Evolutionary conservation across 1,140 invertebrate species (phyloP).

Genomic region (Zaprionus kolodkinae): DNA sequence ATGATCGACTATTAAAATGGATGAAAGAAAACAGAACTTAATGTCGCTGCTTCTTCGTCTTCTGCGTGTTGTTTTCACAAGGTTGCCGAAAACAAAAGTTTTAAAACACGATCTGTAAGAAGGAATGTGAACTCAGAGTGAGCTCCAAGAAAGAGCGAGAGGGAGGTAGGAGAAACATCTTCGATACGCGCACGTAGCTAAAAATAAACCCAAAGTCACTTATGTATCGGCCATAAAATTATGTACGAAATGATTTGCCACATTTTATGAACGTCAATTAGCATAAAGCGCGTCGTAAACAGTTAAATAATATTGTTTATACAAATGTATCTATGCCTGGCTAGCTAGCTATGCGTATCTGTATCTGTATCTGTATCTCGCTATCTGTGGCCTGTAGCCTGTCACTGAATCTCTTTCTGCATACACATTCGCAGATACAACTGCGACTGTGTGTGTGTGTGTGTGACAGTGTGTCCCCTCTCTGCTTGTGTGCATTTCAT

Average conservation of each 20-base stretch:
- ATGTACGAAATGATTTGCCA: constrained; percentile 37
- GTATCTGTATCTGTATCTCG: constrained; percentile 13
- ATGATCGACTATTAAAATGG: constrained; percentile 62
- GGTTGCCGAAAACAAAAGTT: constrained; percentile 59
- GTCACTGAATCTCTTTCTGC: background rate
- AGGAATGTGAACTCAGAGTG: constrained; percentile 21
- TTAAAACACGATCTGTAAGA: constrained; percentile 26
- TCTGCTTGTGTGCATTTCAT: constrained; percentile 56
- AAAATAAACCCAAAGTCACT: constrained; percentile 48
- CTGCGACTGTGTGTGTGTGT: constrained; percentile 22
- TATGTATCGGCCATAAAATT: constrained; percentile 25
- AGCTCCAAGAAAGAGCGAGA: background rate
- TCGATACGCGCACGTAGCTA: constrained; percentile 12
- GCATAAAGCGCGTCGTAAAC: constrained; percentile 76
- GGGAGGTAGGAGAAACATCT: background rate
- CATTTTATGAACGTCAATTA: constrained; percentile 68
- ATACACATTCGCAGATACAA: constrained; percentile 3
- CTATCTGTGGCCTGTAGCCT: constrained; percentile 12
- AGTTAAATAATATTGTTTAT: constrained; percentile 78
- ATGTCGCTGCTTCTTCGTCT: constrained; percentile 9
- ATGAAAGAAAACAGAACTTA: constrained; percentile 51
- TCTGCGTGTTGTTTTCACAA: constrained; percentile 44
- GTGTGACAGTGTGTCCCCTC: too few relatives aligned
- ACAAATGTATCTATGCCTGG: constrained; percentile 43
- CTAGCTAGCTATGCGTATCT: constrained; percentile 10